Evolutionary conservation across 2,797 vertebrate genomes (phyloP), one percentile per base, ranked within the genome.

Genomic region (Austrolebias charrua): DNA sequence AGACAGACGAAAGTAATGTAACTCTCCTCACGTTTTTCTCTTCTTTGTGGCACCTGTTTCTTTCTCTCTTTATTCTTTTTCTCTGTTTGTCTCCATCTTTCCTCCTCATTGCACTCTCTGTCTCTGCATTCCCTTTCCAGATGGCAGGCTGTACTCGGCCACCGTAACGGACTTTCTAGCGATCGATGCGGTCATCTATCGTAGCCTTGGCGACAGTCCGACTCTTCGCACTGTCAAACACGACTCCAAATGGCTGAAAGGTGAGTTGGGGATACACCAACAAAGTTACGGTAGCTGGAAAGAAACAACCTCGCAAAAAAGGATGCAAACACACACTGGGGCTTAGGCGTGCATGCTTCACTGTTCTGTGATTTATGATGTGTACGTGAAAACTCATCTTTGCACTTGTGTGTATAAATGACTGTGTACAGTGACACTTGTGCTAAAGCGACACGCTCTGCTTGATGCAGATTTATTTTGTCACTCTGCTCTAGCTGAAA

Each of bases 211-310:
- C 89, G 96, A 98, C 90, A 97, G 96, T 88, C 95, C 96, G 55
- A 99, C 98, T 60, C 91, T 99, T 76, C 93, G 98, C 85, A 99
- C 98, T 51, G 97, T 99, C 88, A 99, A 99, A 90, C 97, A 99
- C 15, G 98, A 99, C 90, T 99, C 97, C 65, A 99, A 99, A 85
- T 99, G 98, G 96, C 88, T 99, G 81, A 99, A 99, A 97, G 98
- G 98, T 98, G 89, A 93, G 89, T 64, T 74, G 66, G 52, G 68
- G 76, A 48, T 60, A 72, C 66, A 44, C 53, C 75, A 75, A 83
- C 73, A 79, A 54, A 59, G 48, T 52, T 64, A 55, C 45, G 24
- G 42, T 44, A 60, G 60, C 60, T 29, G 54, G 47, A 55, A 50
- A 76, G 61, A 72, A 56, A 16, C 57, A 47, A 65, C 12, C 42